Base-by-base conservation (phyloP, 2,888 invertebrate species). In the Lepas anatifera region DNA sequence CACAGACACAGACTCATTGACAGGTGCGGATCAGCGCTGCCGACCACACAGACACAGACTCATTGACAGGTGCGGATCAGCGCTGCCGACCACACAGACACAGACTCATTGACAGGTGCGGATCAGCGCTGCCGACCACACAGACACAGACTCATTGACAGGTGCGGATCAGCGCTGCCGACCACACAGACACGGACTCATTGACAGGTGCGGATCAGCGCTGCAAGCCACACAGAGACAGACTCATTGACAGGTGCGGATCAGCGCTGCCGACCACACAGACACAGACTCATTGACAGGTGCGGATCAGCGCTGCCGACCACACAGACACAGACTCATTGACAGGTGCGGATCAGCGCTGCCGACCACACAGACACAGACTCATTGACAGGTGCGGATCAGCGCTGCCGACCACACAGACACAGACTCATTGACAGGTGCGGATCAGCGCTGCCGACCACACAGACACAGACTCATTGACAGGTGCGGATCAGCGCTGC, bases 401-500 rank as follows among this genome's bases (percentile, higher is more conserved):
- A 25, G 48, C 25, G 41, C 4, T 16, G 41, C 48, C 7, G 16
- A 8, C 4, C n/a, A 25, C 48, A 10, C 3, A 25, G 8, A 25
- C 48, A 50, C 25, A 50, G 2, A 1, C 22, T 25, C 32, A 22
- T n/a, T n/a, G n/a, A n/a, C n/a, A n/a, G n/a, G n/a, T n/a, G n/a
- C n/a, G n/a, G n/a, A n/a, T n/a, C 76, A 96, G 82, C 71, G 90
- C 89, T 90, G 79, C n/a, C n/a, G n/a, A 81, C 77, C 79, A 50
- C 68, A 4, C 13, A 3, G 63, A 29, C 29, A 10, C 22, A 18
- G 32, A 3, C 7, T 3, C 32, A 27, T 8, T 6, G 32, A 41
- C 48, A 29, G 29, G 6, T 8, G 7, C 16, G 22, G 37, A 10
- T 18, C 48, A 25, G 48, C 25, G 41, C 4, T 16, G 41, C 48